A percentile compares a stretch with the other conserved stretches of the same genome.
Conservation (phyloP, 1,140 invertebrate genomes). For the Thaumetopoea pityocampa region DNA sequence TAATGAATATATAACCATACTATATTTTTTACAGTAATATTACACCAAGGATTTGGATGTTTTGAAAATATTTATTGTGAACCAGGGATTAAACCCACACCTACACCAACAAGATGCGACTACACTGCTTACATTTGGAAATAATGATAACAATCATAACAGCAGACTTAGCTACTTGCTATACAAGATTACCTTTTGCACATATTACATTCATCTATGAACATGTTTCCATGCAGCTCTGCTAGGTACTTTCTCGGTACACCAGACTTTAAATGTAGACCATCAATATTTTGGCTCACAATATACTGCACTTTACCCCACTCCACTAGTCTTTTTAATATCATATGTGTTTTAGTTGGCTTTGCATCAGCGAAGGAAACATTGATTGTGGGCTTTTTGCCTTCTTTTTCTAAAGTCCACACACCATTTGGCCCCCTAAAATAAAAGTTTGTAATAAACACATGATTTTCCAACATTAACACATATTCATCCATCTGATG, state of each 20-base stretch:
- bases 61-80: no score
- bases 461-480: no score
- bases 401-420: conserved; percentile 97
- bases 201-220: conserved; percentile 93
- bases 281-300: conserved; percentile 98
- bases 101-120: no score
- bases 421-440: conserved; percentile 95
- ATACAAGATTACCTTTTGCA: conserved; percentile 86
- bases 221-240: conserved; percentile 99
- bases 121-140: background rate
- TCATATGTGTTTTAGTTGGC: conserved; percentile 97
- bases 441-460: no score
- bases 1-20: no score
- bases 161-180: background rate
- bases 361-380: conserved; percentile 94
- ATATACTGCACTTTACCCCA: conserved; percentile 89
- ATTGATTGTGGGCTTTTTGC: conserved; percentile 89
- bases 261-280: conserved; percentile 94
- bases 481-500: no score
- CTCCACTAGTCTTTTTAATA: conserved; percentile 88
- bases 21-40: no score
- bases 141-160: background rate
- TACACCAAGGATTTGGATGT: no score
- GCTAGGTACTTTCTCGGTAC: conserved; percentile 87
- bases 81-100: no score